Conservation (phyloP, 2,888 invertebrate species). For the Eilema sororculum region DNA sequence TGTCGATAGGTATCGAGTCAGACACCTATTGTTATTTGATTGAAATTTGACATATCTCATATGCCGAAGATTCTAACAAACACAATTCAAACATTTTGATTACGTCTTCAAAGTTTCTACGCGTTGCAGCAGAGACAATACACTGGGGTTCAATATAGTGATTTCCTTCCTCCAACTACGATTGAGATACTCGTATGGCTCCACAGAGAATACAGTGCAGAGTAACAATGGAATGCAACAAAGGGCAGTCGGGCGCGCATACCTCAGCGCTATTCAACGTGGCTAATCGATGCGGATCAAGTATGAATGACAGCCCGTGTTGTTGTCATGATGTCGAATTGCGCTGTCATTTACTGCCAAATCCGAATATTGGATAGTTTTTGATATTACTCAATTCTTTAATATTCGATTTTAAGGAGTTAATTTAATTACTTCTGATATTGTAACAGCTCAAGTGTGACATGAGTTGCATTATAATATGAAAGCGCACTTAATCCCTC, state of each 20-base stretch:
- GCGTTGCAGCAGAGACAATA: conserved; percentile 30
- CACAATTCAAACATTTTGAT: background rate
- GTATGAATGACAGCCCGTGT: conserved; percentile 52
- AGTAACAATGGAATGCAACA: conserved; percentile 51
- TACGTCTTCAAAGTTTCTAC: background rate
- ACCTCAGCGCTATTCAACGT: conserved; percentile 47
- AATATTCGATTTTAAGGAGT: background rate
- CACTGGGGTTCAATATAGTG: conserved; percentile 35
- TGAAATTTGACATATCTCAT: background rate
- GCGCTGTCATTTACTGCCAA: conserved; percentile 24
- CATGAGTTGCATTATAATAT: background rate
- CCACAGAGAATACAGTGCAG: conserved; percentile 12
- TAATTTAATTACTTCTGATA: background rate
- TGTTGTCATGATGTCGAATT: conserved; percentile 39
- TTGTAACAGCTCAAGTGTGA: background rate
- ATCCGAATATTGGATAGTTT: background rate
- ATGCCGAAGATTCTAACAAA: background rate
- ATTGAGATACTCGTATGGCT: conserved; percentile 29
- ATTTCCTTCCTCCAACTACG: conserved; percentile 29
- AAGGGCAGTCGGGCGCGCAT: conserved; percentile 38
- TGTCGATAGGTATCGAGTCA: background rate
- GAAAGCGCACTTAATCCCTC: background rate
- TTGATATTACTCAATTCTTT: background rate
- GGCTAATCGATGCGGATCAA: conserved; percentile 61
- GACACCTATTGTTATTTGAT: too few relatives aligned